Conservation (phyloP, 1,140 invertebrate species). For the Zaprionus vittiger region DNA sequence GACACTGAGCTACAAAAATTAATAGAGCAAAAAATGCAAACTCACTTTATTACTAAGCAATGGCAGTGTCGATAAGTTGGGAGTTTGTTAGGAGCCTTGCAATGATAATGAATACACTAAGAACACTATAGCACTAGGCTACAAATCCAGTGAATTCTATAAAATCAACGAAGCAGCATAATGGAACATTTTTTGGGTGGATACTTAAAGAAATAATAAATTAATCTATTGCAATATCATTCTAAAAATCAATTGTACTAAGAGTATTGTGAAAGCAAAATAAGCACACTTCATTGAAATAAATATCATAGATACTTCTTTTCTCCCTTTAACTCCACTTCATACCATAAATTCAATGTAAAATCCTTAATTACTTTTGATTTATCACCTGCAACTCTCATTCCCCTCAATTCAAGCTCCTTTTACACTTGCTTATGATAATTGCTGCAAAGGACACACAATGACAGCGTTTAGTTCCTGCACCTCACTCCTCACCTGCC, state of each 20-base stretch:
- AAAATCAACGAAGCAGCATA: too few relatives aligned
- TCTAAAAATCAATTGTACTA: too few relatives aligned
- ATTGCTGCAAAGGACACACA: slow-evolving; percentile 51
- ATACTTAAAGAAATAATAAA: too few relatives aligned
- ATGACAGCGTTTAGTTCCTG: slow-evolving; percentile 25
- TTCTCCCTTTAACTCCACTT: background rate
- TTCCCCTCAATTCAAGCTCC: background rate
- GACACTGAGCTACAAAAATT: slow-evolving; percentile 69
- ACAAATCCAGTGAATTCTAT: background rate
- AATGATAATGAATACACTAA: background rate
- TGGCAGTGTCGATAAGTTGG: background rate
- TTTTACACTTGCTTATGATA: slow-evolving; percentile 43
- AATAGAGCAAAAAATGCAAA: slow-evolving; percentile 77
- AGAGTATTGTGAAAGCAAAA: too few relatives aligned
- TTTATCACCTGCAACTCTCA: slow-evolving; percentile 1
- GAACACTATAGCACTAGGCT: background rate
- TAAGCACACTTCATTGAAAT: too few relatives aligned
- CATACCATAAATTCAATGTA: background rate
- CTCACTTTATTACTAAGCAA: slow-evolving; percentile 55
- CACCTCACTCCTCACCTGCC: background rate
- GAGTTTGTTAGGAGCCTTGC: too few relatives aligned
- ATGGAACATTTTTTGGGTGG: too few relatives aligned
- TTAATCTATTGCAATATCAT: too few relatives aligned
- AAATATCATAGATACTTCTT: too few relatives aligned
- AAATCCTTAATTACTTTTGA: background rate